Conservation (phyloP, 2,113 vertebrate species). For the Cynopterus brachyotis region DNA sequence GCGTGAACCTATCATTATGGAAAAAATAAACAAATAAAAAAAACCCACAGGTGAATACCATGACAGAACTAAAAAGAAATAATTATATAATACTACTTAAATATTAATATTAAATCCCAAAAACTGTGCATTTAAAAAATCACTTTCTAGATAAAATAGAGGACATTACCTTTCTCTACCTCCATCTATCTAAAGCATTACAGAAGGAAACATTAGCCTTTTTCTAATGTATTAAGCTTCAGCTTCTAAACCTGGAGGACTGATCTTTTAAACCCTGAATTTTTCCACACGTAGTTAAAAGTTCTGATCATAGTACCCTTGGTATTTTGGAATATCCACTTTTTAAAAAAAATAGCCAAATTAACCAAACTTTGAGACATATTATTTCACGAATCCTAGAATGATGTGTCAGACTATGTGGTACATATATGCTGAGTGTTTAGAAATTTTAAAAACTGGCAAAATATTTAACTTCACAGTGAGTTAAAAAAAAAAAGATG, state of each 20-base stretch:
- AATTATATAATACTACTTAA: not conserved
- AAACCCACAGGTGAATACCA: conserved; percentile 65
- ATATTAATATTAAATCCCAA: not conserved
- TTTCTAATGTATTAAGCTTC: not conserved
- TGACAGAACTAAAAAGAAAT: not conserved
- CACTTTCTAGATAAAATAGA: not conserved
- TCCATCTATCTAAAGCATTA: not conserved
- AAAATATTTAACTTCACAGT: not conserved
- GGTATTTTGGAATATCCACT: not conserved
- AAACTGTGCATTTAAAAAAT: not conserved
- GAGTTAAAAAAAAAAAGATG: not conserved
- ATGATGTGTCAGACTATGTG: not conserved
- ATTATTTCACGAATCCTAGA: not conserved
- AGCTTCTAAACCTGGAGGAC: not conserved
- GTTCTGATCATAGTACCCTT: not conserved
- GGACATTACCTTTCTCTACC: not conserved
- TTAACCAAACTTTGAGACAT: not conserved
- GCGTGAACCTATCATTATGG: conserved; percentile 87
- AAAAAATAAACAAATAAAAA: not conserved
- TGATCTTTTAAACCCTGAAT: not conserved
- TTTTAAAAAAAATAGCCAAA: not conserved
- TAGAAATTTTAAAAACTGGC: not conserved
- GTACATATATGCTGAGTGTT: not conserved
- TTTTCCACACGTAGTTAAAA: not conserved
- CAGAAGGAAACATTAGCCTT: not conserved